Percentiles rank a stretch among this genome's conserved stretches.
These are phyloP conservation scores for Hassar affinis DNA, from an alignment of 2,113 vertebrate species.

Conservation along the genomic window DNA sequence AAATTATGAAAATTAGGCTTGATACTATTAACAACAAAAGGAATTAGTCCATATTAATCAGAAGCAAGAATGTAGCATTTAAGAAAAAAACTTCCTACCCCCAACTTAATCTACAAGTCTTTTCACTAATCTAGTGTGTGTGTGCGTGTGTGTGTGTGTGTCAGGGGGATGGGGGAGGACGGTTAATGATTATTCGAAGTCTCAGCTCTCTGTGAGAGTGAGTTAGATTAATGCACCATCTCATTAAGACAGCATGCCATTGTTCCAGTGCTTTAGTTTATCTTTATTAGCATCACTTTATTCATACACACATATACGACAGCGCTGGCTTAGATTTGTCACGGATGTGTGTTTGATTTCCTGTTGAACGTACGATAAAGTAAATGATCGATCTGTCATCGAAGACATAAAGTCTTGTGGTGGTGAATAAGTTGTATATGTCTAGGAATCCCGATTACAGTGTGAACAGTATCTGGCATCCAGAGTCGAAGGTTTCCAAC, in stretches of 20 bases:
- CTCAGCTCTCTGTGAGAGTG: constrained; percentile 30
- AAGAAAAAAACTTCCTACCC: neutral
- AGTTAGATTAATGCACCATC: constrained; percentile 46
- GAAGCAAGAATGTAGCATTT: constrained; percentile 7
- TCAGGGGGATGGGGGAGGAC: neutral
- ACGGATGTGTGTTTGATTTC: neutral
- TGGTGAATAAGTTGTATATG: neutral
- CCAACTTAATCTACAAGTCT: constrained; percentile 23
- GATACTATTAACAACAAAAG: neutral
- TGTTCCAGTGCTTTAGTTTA: constrained; percentile 44
- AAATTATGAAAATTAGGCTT: too few relatives aligned
- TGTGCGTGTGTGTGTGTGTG: constrained; percentile 23
- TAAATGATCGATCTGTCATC: neutral
- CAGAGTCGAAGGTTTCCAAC: neutral
- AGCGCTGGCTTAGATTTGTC: neutral
- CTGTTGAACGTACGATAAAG: neutral
- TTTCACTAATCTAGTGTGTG: constrained; percentile 12
- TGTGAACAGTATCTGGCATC: neutral
- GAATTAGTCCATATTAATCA: neutral
- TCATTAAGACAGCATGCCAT: constrained; percentile 56
- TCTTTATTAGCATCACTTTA: constrained; percentile 43
- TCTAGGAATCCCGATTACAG: neutral
- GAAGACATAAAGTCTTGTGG: neutral
- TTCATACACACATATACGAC: neutral
- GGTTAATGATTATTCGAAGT: constrained; percentile 47